Evolutionary conservation across 2,113 vertebrate genomes (phyloP), one percentile per base, ranked within the genome.

Genomic region (Parus major): DNA sequence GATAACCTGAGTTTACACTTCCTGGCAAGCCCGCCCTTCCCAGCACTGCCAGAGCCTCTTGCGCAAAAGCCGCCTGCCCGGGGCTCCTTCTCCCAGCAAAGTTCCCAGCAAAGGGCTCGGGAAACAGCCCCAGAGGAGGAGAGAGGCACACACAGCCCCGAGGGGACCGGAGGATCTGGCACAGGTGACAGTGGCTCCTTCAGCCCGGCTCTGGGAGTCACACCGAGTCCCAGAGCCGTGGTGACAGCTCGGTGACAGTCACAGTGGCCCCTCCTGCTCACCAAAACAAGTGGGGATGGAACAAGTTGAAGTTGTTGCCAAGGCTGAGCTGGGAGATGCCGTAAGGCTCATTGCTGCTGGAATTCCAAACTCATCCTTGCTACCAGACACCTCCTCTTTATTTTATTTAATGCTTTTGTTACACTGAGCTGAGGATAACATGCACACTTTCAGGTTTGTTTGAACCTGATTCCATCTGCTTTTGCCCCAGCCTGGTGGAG

Each of bases 161-260:
- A 56, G 46, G 61, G 52, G 18, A 56, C 5, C 0, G 1, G 28
- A 22, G n/a, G 60, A 59, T 29, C 53, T 14, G 29, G 3, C 2
- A 3, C 15, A 24, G 60, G 57, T 10, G 25, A 20, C 25, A 15
- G 6, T 0, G 53, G 52, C 39, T 71, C 50, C 56, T 10, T 2
- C 59, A 71, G 71, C 63, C 77, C 0, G 2, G 41, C 47, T 44
- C 41, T 1, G 29, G 70, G 76, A 60, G 61, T 28, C 77, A 41
- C 36, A 6, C 0, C 3, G 23, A 42, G 28, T 2, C 12, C 13
- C 56, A 39, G n/a, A 15, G 73, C 12, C 3, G 4, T 1, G 4
- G 33, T 4, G 53, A 44, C 11, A 4, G 22, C 53, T 5, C 15
- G 0, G 55, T 2, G 50, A 8, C 35, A 25, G 15, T 66, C 56